Evolutionary conservation across 2,888 invertebrate species (phyloP).

Genomic region (Stictocephala bisonia): DNA sequence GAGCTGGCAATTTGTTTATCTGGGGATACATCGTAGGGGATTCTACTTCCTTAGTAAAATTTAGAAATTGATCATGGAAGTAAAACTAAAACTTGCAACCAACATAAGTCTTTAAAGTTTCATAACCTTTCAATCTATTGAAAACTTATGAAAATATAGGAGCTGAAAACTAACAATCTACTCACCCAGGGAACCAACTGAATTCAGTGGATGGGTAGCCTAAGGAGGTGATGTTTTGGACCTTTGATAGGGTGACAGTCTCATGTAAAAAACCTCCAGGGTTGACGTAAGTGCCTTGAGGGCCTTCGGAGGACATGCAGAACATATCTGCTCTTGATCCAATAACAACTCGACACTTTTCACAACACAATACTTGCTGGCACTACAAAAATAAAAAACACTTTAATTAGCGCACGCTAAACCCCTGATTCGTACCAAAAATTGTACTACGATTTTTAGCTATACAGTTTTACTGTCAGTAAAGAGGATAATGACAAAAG

Average conservation of each 20-base stretch:
- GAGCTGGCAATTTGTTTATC: no score
- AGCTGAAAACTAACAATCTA: no score
- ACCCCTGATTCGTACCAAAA: no score
- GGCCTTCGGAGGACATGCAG: constrained; percentile 84
- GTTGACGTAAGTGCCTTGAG: constrained; percentile 85
- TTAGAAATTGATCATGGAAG: constrained; percentile 2
- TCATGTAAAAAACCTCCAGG: constrained; percentile 84
- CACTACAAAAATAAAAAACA: constrained; percentile 63
- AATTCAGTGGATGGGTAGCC: constrained; percentile 74
- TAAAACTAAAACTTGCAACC: constrained; percentile 28
- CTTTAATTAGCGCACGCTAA: no score
- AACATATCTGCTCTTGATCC: constrained; percentile 77
- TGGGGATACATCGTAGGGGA: no score
- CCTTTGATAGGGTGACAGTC: constrained; percentile 76
- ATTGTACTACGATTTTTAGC: no score
- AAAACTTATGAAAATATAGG: no score
- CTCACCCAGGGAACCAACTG: constrained; percentile 88
- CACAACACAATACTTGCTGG: constrained; percentile 69
- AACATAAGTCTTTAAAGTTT: no score
- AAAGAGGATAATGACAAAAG: no score
- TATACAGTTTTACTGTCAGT: no score
- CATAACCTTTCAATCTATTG: no score
- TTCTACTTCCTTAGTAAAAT: no score
- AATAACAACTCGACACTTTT: constrained; percentile 67
- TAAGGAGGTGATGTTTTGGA: constrained; percentile 65